These are phyloP conservation scores for Leistus spinibarbis DNA, from an alignment of 2,888 invertebrate genomes.

Conservation along the genomic window DNA sequence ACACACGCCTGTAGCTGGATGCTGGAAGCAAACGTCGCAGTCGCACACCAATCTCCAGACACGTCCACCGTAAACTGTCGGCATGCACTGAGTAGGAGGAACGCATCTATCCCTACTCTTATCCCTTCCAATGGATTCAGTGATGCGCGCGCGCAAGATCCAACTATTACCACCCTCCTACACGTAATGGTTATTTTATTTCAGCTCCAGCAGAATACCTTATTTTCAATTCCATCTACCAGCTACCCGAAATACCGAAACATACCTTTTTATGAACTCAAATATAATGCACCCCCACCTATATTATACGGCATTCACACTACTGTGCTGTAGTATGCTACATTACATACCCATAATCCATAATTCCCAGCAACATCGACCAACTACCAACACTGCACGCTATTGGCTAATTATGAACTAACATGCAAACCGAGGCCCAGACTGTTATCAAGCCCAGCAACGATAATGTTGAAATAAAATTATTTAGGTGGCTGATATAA, in stretches of 20 bases:
- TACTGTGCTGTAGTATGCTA: not conserved
- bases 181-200: constrained; percentile 36
- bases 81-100: constrained; percentile 19
- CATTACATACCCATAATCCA: not conserved
- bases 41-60: not conserved
- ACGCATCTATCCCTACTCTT: constrained; percentile 16
- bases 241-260: constrained; percentile 18
- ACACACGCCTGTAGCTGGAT: constrained; percentile 8
- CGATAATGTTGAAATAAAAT: constrained; percentile 36
- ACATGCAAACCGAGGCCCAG: constrained; percentile 28
- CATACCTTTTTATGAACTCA: constrained; percentile 33
- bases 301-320: constrained; percentile 1
- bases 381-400: constrained; percentile 15
- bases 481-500: constrained; percentile 23
- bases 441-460: constrained; percentile 20
- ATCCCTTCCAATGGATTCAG: not conserved
- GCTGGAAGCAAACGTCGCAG: not conserved
- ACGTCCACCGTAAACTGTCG: constrained; percentile 29
- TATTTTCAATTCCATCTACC: constrained; percentile 32
- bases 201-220: constrained; percentile 31
- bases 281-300: constrained; percentile 9
- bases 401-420: constrained; percentile 28
- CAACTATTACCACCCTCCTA: constrained; percentile 6
- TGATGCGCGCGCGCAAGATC: not conserved
- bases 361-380: constrained; percentile 12